Percentiles rank a stretch among this genome's conserved stretches.
phyloP scores from a whole-genome alignment of 2,113 vertebrate genomes.

The Himantopus leucocephalus region DNA sequence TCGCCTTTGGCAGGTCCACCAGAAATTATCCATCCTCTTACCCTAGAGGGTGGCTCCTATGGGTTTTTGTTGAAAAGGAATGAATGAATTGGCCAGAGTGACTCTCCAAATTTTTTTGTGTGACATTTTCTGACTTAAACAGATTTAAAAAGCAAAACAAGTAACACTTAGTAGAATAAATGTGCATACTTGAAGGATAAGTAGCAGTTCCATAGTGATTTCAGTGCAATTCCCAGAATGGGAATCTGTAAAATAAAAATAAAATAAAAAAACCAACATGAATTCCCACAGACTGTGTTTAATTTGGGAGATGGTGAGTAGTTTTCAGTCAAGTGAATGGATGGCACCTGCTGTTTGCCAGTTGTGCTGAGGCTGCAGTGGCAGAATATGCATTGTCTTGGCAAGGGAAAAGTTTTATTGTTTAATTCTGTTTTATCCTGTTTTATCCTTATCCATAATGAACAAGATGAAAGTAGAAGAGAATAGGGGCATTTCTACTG shows the following conservation, averaged over 20 bases:
- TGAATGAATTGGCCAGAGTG: not conserved
- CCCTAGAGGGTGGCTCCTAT: not conserved
- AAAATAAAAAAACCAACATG: not conserved
- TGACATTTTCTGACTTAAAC: not conserved
- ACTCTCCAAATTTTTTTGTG: not conserved
- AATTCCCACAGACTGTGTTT: not conserved
- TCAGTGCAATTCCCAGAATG: not conserved
- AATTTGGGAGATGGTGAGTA: not conserved
- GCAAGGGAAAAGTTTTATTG: not conserved
- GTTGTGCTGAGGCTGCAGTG: not conserved
- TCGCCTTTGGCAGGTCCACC: not conserved
- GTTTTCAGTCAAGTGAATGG: not conserved
- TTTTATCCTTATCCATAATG: not conserved
- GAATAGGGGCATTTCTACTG: not conserved
- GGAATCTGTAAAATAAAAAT: not conserved
- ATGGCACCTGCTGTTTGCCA: not conserved
- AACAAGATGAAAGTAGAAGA: not conserved
- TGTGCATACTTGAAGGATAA: not conserved
- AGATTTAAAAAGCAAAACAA: not conserved
- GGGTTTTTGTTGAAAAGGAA: not conserved
- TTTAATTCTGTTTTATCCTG: not conserved
- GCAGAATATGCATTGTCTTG: not conserved
- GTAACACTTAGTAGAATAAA: not conserved
- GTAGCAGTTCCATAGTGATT: not conserved
- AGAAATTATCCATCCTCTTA: not conserved